Evolutionary conservation across 2,113 vertebrate species (phyloP), one percentile per base, ranked within the genome.

Genomic region (Todiramphus chloris): DNA sequence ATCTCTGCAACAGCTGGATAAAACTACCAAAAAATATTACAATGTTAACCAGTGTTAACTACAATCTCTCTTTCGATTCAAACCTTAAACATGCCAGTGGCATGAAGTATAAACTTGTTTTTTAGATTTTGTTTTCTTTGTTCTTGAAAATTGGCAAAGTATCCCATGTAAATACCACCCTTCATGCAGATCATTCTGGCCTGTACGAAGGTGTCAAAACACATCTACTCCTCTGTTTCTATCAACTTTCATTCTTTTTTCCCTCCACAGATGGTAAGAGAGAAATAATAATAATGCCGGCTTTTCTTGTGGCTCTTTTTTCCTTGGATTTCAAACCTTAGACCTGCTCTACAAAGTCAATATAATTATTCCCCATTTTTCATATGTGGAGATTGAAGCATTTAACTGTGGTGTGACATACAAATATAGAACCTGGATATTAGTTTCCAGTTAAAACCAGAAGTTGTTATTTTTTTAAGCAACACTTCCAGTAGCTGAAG

Each of bases 401-500:
- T 73, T 70, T 81, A 89, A 3, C 41, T 44, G 24, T 84, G 58
- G 87, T 87, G 3, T 79, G 11, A 2, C 16, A 89, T 87, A 55
- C 31, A 86, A 90, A 80, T 44, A 83, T 37, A 81, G 66, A 94
- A 92, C 35, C 43, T 88, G 60, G 92, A 81, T 79, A 63, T 37
- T 83, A 93, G 11, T 82, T 89, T 93, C 53, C 72, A 94, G 77
- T 92, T 95, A 95, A 97, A 97, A 97, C 13, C 79, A 94, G 64
- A 92, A 96, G 75, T 41, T 59, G 25, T 39, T 89, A 68, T n/a
- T 92, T 23, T 69, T 94, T 76, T 95, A 72, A 78, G 31, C 43
- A 56, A 89, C 56, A 94, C 69, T 70, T 86, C 25, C 76, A 90
- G 41, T 20, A 92, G 46, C 7, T 69, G 23, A 90, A 78, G 25